phyloP scores from a whole-genome alignment of 2,113 vertebrate genomes.

The Crotalus viridis region DNA sequence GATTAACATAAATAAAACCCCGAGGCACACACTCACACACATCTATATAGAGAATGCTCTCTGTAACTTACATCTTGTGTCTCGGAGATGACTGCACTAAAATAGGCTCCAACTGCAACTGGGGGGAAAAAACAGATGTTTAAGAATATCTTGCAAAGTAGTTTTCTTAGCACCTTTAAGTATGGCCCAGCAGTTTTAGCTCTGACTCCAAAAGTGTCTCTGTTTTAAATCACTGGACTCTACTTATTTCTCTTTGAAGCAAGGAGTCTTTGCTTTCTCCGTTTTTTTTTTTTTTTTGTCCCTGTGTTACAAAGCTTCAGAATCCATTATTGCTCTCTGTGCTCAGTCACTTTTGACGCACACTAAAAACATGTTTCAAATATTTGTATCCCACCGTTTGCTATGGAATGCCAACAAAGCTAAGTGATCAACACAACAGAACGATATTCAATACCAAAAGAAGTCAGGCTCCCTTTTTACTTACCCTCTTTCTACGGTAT shows the following conservation, averaged over 20 bases:
- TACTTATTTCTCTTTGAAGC: neutral
- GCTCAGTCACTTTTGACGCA: neutral
- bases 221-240: neutral
- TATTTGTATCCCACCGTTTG: neutral
- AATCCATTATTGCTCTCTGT: neutral
- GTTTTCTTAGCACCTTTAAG: neutral
- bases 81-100: neutral
- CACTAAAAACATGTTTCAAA: neutral
- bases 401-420: neutral
- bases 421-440: neutral
- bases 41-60: neutral
- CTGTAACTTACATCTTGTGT: neutral
- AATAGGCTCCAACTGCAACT: conserved; percentile 4
- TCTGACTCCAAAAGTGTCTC: neutral
- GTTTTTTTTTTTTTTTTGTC: neutral
- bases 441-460: neutral
- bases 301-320: neutral
- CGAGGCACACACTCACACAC: neutral
- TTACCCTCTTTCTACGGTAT: neutral
- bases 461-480: neutral
- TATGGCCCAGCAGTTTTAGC: neutral
- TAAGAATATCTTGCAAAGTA: neutral
- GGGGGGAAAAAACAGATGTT: neutral
- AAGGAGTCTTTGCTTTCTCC: neutral
- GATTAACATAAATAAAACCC: neutral